phyloP scores from a whole-genome alignment of 2,888 invertebrate genomes.

The Pristionchus mayeri region DNA sequence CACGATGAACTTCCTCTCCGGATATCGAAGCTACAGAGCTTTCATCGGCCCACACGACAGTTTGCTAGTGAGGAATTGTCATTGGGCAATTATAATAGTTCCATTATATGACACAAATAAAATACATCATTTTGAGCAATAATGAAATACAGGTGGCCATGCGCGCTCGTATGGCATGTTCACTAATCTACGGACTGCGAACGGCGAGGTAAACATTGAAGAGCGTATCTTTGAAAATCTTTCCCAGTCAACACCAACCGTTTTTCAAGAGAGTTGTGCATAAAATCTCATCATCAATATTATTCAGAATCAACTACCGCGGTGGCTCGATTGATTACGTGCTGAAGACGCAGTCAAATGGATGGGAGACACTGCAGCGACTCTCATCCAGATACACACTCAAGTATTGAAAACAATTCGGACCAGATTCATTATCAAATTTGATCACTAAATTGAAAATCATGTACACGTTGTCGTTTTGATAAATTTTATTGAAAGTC shows the following conservation, averaged over 20 bases:
- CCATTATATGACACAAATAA: too few relatives aligned
- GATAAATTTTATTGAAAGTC: too few relatives aligned
- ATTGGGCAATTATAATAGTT: too few relatives aligned
- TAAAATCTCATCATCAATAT: too few relatives aligned
- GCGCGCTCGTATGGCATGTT: constrained; percentile 55
- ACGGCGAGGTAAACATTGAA: constrained; percentile 52
- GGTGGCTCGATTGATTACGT: constrained; percentile 55
- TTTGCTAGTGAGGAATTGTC: constrained; percentile 2
- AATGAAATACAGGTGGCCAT: constrained; percentile 51
- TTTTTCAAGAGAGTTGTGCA: too few relatives aligned
- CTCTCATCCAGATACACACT: not conserved
- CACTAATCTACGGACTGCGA: constrained; percentile 59
- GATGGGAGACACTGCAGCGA: constrained; percentile 58
- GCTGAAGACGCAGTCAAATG: constrained; percentile 59
- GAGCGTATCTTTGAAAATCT: too few relatives aligned
- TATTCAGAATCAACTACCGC: constrained; percentile 54
- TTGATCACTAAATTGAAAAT: too few relatives aligned
- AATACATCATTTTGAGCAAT: too few relatives aligned
- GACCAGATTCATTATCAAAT: too few relatives aligned
- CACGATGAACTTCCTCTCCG: not conserved
- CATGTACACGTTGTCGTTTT: too few relatives aligned
- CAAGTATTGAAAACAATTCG: not conserved
- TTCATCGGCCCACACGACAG: not conserved
- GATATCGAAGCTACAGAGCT: not conserved
- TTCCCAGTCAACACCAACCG: too few relatives aligned